Base-by-base conservation (phyloP, 2,113 vertebrate species). In the Lethenteron reissneri region DNA sequence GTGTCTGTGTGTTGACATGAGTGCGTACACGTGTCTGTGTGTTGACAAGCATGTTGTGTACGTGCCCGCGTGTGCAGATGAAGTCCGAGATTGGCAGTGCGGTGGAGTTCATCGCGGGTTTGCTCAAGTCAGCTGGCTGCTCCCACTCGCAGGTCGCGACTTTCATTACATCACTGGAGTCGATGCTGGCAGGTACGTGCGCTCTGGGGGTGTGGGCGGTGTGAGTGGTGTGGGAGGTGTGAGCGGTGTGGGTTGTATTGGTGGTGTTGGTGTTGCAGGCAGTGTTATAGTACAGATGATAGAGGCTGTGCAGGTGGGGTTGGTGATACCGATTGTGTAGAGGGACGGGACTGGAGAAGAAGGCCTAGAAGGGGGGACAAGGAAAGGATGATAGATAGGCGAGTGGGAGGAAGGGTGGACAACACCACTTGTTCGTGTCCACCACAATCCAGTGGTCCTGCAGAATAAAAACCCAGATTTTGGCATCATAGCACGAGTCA, bases 61-160 rank as follows among this genome's bases (percentile, higher is more conserved):
- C 17, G 17, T 64, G 14, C 17, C 60, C 60, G 17, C 17, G 60
- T 64, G 60, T 64, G 60, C 60, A 64, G 14, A 68, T 68, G 64
- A 68, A 68, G 64, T n/a, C 64, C n/a, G 64, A 68, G 25, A 68
- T 68, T 3, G n/a, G 64, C 64, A 68, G 64, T 25, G 64, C 64
- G n/a, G 64, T 68, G 64, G 64, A n/a, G n/a, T 68, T 68, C 64
- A n/a, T 68, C 64, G 64, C n/a, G n/a, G n/a, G 64, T 25, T 68
- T 68, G n/a, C 64, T 68, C 64, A 68, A 9, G n/a, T 17, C 64
- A 10, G n/a, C 64, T 10, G 64, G 64, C 9, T 68, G n/a, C 64
- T 68, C n/a, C 25, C 64, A n/a, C 9, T 25, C 64, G 2, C n/a
- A 68, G 64, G n/a, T 68, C 11, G 64, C 64, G n/a, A 9, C 64